Evolutionary conservation across 2,797 vertebrate genomes (phyloP).

Genomic region (Xenentodon cancila): DNA sequence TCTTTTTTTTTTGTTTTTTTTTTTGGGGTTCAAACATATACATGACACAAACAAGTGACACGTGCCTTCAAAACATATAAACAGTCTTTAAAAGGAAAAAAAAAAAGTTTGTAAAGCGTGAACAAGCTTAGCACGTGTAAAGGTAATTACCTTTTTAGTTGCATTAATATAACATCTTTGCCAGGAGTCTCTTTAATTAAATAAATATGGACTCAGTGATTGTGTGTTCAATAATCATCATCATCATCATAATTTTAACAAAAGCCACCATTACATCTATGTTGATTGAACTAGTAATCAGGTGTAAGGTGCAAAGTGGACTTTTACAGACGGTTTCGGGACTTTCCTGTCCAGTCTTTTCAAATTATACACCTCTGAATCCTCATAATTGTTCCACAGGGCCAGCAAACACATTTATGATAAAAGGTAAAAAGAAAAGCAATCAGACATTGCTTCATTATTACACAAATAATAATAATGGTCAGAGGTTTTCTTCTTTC

Average conservation of each 20-base stretch:
- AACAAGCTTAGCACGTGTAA: too few relatives aligned
- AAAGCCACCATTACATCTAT: background rate
- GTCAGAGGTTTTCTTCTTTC: constrained; percentile 38
- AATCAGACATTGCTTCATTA: constrained; percentile 47
- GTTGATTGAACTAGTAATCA: background rate
- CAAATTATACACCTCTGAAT: constrained; percentile 40
- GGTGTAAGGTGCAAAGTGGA: too few relatives aligned
- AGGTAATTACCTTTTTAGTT: too few relatives aligned
- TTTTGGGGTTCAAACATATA: constrained; percentile 47
- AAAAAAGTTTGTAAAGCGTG: background rate
- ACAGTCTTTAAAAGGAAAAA: background rate
- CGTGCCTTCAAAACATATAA: constrained; percentile 16
- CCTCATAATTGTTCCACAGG: constrained; percentile 35
- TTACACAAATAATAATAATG: constrained; percentile 51
- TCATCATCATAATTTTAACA: background rate
- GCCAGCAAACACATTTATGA: constrained; percentile 39
- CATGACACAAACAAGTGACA: constrained; percentile 24
- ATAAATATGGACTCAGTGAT: too few relatives aligned
- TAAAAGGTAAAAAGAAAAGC: too few relatives aligned
- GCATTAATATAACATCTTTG: too few relatives aligned
- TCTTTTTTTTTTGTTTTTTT: constrained; percentile 52
- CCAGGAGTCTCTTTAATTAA: too few relatives aligned
- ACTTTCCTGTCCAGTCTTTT: too few relatives aligned
- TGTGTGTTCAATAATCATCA: too few relatives aligned
- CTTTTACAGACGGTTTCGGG: too few relatives aligned